Percentiles rank a stretch among this genome's conserved stretches.
These are phyloP conservation scores for Notolepis coatsorum DNA, from an alignment of 2,797 vertebrate genomes.

Conservation along the genomic window DNA sequence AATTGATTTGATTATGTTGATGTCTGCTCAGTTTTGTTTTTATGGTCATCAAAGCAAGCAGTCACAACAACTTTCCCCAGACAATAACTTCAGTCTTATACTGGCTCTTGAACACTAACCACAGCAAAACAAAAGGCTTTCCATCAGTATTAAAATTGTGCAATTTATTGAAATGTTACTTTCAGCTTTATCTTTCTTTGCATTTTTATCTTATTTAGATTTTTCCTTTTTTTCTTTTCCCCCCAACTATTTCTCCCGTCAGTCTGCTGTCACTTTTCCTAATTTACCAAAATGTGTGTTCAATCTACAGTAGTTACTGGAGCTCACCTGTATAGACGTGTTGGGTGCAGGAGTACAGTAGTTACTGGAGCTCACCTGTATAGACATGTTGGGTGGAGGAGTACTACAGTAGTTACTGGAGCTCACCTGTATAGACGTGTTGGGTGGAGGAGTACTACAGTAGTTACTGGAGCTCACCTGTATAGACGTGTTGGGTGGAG, in stretches of 20 bases:
- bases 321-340: conserved; percentile 18
- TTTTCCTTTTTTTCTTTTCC: background rate
- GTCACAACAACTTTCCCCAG: background rate
- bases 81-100: conserved; percentile 46
- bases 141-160: conserved; percentile 77
- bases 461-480: conserved; percentile 16
- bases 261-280: conserved; percentile 32
- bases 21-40: conserved; percentile 46
- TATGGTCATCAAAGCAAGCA: conserved; percentile 36
- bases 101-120: conserved; percentile 38
- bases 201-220: background rate
- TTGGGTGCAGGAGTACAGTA: too few relatives aligned
- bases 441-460: too few relatives aligned
- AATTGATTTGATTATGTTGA: conserved; percentile 26
- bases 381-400: conserved; percentile 12
- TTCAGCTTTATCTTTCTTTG: conserved; percentile 66
- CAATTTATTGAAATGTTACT: conserved; percentile 75
- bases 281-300: conserved; percentile 62
- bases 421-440: conserved; percentile 18
- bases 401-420: too few relatives aligned
- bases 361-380: conserved; percentile 17
- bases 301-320: conserved; percentile 3
- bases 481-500: conserved; percentile 10
- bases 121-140: conserved; percentile 50
- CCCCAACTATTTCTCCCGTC: background rate